These are phyloP conservation scores for Tenthredo mesomela DNA, from an alignment of 2,888 invertebrate species.

Conservation along the genomic window DNA sequence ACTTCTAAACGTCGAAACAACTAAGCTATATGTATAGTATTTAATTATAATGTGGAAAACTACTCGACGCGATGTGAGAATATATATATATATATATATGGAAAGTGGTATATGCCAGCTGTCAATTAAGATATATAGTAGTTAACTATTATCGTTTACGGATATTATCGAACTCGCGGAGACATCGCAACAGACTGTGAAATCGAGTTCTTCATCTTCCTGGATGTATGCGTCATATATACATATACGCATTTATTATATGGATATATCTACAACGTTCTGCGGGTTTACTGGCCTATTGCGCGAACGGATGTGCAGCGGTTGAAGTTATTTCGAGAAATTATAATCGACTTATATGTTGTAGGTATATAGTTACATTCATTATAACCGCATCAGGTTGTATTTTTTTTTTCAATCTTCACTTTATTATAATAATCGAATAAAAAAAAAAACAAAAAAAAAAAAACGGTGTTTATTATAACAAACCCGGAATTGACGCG, in stretches of 20 bases:
- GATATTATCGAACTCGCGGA: neutral
- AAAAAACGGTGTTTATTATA: neutral
- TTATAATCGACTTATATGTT: neutral
- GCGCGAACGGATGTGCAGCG: neutral
- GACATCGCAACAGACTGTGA: neutral
- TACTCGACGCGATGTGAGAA: neutral
- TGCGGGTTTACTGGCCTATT: conserved; percentile 2
- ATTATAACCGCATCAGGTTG: neutral
- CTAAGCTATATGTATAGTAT: neutral
- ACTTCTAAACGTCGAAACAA: neutral
- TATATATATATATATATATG: no score
- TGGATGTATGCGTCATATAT: neutral
- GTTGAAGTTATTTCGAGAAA: neutral
- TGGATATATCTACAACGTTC: neutral
- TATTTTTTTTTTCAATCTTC: neutral
- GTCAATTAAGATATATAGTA: neutral
- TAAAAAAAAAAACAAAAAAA: neutral
- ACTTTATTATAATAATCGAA: neutral
- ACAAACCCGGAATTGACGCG: neutral
- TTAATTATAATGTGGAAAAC: neutral
- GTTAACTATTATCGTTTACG: neutral
- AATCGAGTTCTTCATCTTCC: no score
- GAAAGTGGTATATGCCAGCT: neutral
- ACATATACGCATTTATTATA: neutral
- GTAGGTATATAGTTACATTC: neutral